Evolutionary conservation across 2,888 invertebrate species (phyloP).

Genomic region (Falcaria lacertinaria): DNA sequence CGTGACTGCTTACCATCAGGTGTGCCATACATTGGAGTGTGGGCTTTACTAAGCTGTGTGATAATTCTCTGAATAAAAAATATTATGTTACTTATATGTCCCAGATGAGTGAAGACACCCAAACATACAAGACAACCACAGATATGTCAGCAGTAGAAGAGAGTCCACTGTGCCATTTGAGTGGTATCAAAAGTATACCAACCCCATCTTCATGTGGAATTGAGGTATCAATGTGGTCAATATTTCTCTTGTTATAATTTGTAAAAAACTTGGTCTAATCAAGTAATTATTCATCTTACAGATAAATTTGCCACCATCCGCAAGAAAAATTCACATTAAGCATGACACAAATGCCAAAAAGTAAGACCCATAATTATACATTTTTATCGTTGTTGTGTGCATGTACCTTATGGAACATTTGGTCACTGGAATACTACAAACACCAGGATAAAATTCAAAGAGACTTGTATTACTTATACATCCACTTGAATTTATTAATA

Average conservation of each 20-base stretch:
- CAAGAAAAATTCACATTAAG: slow-evolving; percentile 44
- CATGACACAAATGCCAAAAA: slow-evolving; percentile 17
- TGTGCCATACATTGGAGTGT: no score
- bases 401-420: no score
- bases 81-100: neutral
- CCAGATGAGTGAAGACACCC: neutral
- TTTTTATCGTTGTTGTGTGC: no score
- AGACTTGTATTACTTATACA: no score
- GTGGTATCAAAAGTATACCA: neutral
- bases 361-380: neutral
- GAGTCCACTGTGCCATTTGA: neutral
- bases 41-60: no score
- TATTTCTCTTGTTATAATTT: no score
- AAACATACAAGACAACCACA: neutral
- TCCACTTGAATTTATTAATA: no score
- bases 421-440: no score
- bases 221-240: neutral
- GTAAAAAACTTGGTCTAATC: no score
- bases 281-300: slow-evolving; percentile 17
- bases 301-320: slow-evolving; percentile 36
- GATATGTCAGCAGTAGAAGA: neutral
- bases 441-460: no score
- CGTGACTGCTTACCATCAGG: no score
- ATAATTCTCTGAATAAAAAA: neutral
- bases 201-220: neutral